Evolutionary conservation across 2,888 invertebrate species (phyloP), one percentile per base, ranked within the genome.

Genomic region (Brachylomia viminalis): DNA sequence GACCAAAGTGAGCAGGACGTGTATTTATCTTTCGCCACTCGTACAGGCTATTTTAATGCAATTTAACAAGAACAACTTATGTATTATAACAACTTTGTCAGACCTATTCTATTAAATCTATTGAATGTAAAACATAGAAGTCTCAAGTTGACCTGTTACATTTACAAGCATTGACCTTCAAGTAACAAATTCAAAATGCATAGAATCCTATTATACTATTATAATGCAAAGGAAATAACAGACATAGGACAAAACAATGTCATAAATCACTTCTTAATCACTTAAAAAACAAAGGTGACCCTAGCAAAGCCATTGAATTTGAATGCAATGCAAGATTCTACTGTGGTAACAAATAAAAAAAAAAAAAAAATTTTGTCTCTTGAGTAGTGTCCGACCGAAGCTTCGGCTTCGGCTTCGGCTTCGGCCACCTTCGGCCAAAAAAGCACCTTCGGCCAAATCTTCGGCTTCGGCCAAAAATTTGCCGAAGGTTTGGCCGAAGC

Each of bases 271-370:
- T 30, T 30, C 42, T 42, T 42, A 42, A 42, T 42, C 42, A 42
- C 42, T 10, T 45, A 59, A 70, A 42, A 67, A 75, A 52, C 42
- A 33, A 65, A 75, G 79, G 82, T 79, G 79, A 82, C 54, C 66
- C 61, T 56, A 80, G 30, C 52, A 42, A 30, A n/a, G n/a, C 65
- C 30, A 38, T 47, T 80, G 80, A 64, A 80, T 73, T 77, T 64
- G 15, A 58, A 81, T 59, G 49, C 42, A 30, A 30, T 65, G 45
- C 45, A 38, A 65, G 58, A 65, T 65, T 75, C 13, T n/a, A 13
- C n/a, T 5, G 45, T 65, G 20, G 27, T 45, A 20, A n/a, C n/a
- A n/a, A n/a, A n/a, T n/a, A n/a, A n/a, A n/a, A n/a, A n/a, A n/a
- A n/a, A n/a, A n/a, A n/a, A n/a, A n/a, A n/a, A n/a, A n/a, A n/a